These are phyloP conservation scores for Sinocyclocheilus maitianheensis DNA, from an alignment of 2,113 vertebrate species.

Conservation along the genomic window DNA sequence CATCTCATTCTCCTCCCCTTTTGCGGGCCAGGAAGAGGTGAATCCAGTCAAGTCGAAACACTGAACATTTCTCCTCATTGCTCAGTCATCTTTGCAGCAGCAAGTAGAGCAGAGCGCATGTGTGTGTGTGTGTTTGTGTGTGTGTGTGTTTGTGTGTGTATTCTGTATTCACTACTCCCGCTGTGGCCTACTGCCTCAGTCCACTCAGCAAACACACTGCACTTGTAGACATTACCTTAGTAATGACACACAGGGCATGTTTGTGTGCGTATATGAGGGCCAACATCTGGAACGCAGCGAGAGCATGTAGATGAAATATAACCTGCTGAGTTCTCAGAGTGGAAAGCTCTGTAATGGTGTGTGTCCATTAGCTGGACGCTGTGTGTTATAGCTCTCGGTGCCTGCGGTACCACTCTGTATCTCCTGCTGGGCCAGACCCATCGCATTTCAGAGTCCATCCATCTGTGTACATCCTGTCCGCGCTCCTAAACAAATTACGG, in stretches of 20 bases:
- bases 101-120: conserved; percentile 7
- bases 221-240: conserved; percentile 56
- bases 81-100: conserved; percentile 11
- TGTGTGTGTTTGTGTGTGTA: neutral
- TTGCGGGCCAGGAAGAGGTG: conserved; percentile 41
- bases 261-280: conserved; percentile 2
- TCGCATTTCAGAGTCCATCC: conserved; percentile 37
- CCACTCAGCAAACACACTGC: conserved; percentile 42
- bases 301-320: conserved; percentile 39
- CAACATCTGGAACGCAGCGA: conserved; percentile 51
- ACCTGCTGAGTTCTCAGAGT: conserved; percentile 52
- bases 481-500: conserved; percentile 21
- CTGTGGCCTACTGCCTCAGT: conserved; percentile 34
- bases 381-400: neutral
- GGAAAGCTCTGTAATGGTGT: conserved; percentile 49
- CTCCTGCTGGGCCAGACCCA: conserved; percentile 20
- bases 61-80: neutral
- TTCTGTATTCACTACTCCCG: neutral
- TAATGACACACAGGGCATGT: conserved; percentile 44
- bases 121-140: neutral
- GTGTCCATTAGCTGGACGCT: conserved; percentile 37
- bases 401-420: conserved; percentile 3
- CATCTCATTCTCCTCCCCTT: conserved; percentile 13
- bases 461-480: conserved; percentile 21
- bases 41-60: conserved; percentile 38